Evolutionary conservation across 2,113 vertebrate genomes (phyloP).

Genomic region (Paedocypris sp.): DNA sequence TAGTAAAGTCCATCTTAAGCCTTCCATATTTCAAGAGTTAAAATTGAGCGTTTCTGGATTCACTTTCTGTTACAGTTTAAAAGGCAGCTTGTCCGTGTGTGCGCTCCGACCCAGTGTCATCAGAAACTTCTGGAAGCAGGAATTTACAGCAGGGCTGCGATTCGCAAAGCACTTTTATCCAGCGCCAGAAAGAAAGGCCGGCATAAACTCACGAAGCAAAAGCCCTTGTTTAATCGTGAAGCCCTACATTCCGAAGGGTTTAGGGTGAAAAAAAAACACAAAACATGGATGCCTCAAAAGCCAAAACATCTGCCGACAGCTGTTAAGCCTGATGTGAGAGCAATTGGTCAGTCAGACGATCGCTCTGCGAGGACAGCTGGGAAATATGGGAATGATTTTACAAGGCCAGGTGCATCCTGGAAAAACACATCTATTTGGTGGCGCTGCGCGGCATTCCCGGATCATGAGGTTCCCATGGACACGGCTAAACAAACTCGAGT

Average conservation of each 20-base stretch:
- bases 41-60: too few relatives aligned
- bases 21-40: too few relatives aligned
- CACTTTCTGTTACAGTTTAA: too few relatives aligned
- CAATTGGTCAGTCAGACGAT: not conserved
- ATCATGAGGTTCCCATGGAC: not conserved
- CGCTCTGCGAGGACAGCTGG: not conserved
- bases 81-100: too few relatives aligned
- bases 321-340: not conserved
- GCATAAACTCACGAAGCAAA: not conserved
- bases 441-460: not conserved
- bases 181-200: not conserved
- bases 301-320: not conserved
- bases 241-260: not conserved
- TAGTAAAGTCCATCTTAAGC: too few relatives aligned
- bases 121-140: not conserved
- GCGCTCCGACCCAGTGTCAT: not conserved
- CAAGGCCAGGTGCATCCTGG: constrained; percentile 10
- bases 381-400: not conserved
- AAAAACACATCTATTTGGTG: not conserved
- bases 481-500: not conserved
- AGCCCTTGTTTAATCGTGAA: not conserved
- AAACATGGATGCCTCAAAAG: not conserved
- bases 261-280: not conserved
- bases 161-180: not conserved
- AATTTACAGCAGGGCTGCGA: not conserved